phyloP scores from a whole-genome alignment of 1,140 invertebrate species.

The Caenorhabditis remanei region DNA sequence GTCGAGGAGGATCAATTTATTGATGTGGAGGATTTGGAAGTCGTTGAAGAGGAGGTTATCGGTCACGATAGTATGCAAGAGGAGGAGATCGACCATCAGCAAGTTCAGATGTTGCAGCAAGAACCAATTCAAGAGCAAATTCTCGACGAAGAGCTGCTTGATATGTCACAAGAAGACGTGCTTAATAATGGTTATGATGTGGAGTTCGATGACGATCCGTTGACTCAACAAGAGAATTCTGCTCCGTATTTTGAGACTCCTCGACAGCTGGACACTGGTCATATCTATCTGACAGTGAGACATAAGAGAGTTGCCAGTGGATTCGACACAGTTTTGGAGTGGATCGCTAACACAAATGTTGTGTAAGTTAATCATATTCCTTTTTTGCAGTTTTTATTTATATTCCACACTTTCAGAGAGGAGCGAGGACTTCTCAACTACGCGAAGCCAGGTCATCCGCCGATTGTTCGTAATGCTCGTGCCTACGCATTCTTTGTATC shows the following conservation, averaged over 20 bases:
- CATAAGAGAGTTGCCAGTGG: constrained; percentile 50
- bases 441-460: constrained; percentile 57
- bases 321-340: constrained; percentile 48
- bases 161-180: constrained; percentile 53
- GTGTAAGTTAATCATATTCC: constrained; percentile 38
- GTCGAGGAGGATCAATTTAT: constrained; percentile 10
- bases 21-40: constrained; percentile 58
- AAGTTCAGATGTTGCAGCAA: not conserved
- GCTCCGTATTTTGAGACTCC: constrained; percentile 49
- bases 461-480: constrained; percentile 54
- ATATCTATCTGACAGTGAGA: constrained; percentile 58
- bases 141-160: not conserved
- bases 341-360: constrained; percentile 57
- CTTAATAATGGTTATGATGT: constrained; percentile 59
- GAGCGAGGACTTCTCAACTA: constrained; percentile 56
- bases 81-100: not conserved
- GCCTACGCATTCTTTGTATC: constrained; percentile 61
- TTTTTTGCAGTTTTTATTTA: not conserved
- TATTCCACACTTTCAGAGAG: constrained; percentile 34
- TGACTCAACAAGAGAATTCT: constrained; percentile 41
- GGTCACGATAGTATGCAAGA: constrained; percentile 13
- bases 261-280: constrained; percentile 56
- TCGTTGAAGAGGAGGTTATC: constrained; percentile 52
- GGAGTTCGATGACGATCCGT: constrained; percentile 59
- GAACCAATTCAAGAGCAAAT: not conserved